Evolutionary conservation across 1,140 invertebrate genomes (phyloP), one percentile per base, ranked within the genome.

Genomic region (Pinna nobilis): DNA sequence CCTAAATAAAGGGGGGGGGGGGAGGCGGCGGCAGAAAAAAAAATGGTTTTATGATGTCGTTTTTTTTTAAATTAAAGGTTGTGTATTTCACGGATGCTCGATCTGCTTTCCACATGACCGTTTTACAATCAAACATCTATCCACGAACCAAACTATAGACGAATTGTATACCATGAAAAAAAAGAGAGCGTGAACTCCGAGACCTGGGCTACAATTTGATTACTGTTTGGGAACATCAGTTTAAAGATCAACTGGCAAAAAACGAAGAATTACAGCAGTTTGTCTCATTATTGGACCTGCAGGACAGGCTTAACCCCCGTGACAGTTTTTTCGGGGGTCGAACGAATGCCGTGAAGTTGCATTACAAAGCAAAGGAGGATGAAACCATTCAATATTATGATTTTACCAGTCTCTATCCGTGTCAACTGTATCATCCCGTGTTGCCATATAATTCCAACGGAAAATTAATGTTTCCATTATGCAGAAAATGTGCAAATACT

Each of bases 81-180:
- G 81, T 71, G 30, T 74, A 0, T 84, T 70, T 53, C 82, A 82
- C 47, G 81, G 82, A 1, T 81, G 79, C 67, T 63, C 41, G 18
- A 49, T 28, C 15, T 84, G 81, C 75, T 81, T 61, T 50, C 64
- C 60, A 13, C 1, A 47, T 37, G 37, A 71, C 23, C 18, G 66
- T 30, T 6, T 15, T 23, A 63, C 68, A 7, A 70, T 44, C 3
- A 74, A 20, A 49, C 20, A 50, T 13, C 44, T 67, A n/a, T 15
- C 41, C 15, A 80, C 68, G 1, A 60, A 68, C 51, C 68, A 74
- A 37, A 68, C 71, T 0, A 55, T 82, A 30, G 32, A 51, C 1
- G 69, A 83, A 70, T 28, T 76, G 6, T 81, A 65, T 35, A 39
- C 64, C 32, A 25, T 66, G 47, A 78, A 71, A 23, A 41, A 57